Percentiles rank a stretch among this genome's conserved stretches.
Conservation (phyloP, 2,797 vertebrate genomes). For the Distichodus sexfasciatus region DNA sequence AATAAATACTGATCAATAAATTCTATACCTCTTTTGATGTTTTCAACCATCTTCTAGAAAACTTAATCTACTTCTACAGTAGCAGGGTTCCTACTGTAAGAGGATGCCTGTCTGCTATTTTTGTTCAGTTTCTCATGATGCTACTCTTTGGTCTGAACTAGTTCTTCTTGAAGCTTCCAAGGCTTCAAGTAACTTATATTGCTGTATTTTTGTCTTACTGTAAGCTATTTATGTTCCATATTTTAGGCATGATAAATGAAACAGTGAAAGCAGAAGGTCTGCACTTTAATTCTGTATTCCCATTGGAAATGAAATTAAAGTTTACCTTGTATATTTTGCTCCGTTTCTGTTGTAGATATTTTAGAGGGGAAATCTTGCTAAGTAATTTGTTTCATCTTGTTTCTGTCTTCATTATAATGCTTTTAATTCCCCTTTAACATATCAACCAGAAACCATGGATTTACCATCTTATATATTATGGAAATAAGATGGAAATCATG, state of each 20-base stretch:
- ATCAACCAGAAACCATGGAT: slow-evolving; percentile 52
- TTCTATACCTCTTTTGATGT: neutral
- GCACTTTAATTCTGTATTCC: slow-evolving; percentile 71
- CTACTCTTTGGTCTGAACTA: neutral
- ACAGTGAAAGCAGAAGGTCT: slow-evolving; percentile 78
- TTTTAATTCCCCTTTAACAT: slow-evolving; percentile 64
- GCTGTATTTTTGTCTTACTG: slow-evolving; percentile 19
- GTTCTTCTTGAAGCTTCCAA: slow-evolving; percentile 29
- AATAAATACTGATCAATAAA: neutral
- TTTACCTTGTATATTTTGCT: slow-evolving; percentile 60
- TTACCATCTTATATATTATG: slow-evolving; percentile 54
- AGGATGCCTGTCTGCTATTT: neutral
- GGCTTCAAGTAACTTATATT: slow-evolving; percentile 23
- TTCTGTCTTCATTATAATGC: neutral
- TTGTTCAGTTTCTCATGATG: neutral
- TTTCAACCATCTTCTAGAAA: neutral
- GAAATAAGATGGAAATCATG: slow-evolving; percentile 65
- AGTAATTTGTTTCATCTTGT: neutral
- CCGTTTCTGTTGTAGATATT: slow-evolving; percentile 53
- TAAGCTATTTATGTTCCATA: slow-evolving; percentile 28
- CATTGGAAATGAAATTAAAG: slow-evolving; percentile 72
- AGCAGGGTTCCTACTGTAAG: neutral
- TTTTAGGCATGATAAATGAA: slow-evolving; percentile 69
- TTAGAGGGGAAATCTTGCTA: slow-evolving; percentile 58
- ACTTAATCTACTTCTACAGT: neutral